Conservation (phyloP, 1,140 invertebrate species). For the Drosophila mojavensis region DNA sequence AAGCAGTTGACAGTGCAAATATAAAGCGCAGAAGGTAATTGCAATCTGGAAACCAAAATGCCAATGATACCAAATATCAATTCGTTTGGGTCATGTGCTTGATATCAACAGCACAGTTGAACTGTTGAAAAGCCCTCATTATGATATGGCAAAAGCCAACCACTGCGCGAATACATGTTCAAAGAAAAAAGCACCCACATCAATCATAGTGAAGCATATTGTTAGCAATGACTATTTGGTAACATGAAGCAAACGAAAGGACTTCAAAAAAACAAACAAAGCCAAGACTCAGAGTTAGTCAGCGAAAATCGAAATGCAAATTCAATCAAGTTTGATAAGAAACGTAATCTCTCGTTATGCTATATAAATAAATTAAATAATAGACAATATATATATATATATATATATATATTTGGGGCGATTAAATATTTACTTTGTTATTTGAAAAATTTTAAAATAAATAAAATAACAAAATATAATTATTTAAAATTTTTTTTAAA, state of each 20-base stretch:
- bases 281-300: too few species aligned
- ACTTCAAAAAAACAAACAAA: too few species aligned
- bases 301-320: too few species aligned
- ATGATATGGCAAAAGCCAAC: constrained; percentile 43
- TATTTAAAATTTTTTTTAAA: too few species aligned
- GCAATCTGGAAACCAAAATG: constrained; percentile 55
- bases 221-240: constrained; percentile 44
- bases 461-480: too few species aligned
- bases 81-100: constrained; percentile 64
- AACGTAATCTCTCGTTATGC: too few species aligned
- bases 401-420: too few species aligned
- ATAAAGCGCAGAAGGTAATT: constrained; percentile 24
- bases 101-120: constrained; percentile 46
- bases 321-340: too few species aligned
- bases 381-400: too few species aligned
- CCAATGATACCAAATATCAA: constrained; percentile 54
- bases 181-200: constrained; percentile 41
- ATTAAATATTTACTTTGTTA: too few species aligned
- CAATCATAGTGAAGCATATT: constrained; percentile 51
- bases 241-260: neutral
- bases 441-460: too few species aligned
- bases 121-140: constrained; percentile 27
- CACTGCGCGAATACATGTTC: neutral
- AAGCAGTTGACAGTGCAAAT: constrained; percentile 37
- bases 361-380: too few species aligned